Base-by-base conservation (phyloP, 64 coral and sea anemone species). In the Acropora yongei region DNA sequence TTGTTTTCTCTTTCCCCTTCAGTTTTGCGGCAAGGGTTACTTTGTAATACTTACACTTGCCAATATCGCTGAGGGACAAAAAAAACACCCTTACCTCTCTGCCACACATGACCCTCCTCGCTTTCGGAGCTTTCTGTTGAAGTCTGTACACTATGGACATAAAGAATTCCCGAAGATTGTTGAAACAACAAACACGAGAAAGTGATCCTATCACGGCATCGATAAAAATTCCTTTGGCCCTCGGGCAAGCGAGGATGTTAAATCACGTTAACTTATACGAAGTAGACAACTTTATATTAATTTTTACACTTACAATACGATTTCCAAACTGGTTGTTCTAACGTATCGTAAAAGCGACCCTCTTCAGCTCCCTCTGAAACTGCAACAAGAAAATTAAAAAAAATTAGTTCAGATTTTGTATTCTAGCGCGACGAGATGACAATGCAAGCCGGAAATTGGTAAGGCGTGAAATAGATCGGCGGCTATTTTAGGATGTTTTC, bases 61-160 rank as follows among this genome's bases (percentile, higher is more conserved):
- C 51, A 55, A 55, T 10, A 39, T n/a, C 68, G 39, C 17, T 30
- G 39, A 20, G 11, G 1, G 5, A 67, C 1, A 5, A 57, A 60
- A 4, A 57, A 60, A 4, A 5, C 44, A 55, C 86, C 49, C 80
- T 75, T 94, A 97, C 95, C 88, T 97, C 92, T 47, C 72, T 93
- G 0, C 41, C 66, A 90, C 95, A 97, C 17, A 88, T 44, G 42
- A 97, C 83, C 65, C 88, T 75, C 41, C 87, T 94, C 12, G 95
- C 92, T 69, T 94, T 89, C 7, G 95, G 95, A 4, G 95, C 95
- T 49, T 97, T 97, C 83, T 97, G 95, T 60, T 97, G 95, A 18
- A 94, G 82, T 58, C 91, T 89, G 77, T 97, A 97, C 18, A 97
- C 95, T 97, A 43, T 66, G 44, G 49, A 51, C 17, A 72, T 86